A percentile compares a stretch with the other conserved stretches of the same genome.
These are phyloP conservation scores for Toxotes lorentzi DNA, from an alignment of 2,797 vertebrate genomes.

Conservation along the genomic window DNA sequence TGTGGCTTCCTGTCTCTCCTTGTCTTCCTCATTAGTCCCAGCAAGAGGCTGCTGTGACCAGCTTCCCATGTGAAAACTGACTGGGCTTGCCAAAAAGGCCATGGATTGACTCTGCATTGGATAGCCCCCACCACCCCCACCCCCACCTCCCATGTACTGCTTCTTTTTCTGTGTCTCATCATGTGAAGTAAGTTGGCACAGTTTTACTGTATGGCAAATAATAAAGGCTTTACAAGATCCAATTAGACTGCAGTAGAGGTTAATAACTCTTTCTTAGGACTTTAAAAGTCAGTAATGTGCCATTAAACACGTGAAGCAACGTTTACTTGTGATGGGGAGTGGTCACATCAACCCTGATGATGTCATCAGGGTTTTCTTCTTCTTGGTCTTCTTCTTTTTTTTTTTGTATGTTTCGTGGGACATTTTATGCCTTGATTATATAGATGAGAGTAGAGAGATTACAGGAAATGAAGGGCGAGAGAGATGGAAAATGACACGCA, in stretches of 20 bases:
- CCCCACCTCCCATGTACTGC: not conserved
- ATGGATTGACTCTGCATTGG: constrained; percentile 24
- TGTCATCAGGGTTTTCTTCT: not conserved
- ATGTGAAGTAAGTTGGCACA: constrained; percentile 1
- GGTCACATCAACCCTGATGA: not conserved
- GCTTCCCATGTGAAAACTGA: constrained; percentile 75
- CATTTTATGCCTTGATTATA: not conserved
- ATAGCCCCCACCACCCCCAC: not conserved
- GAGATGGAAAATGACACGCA: not conserved
- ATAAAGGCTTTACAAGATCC: not conserved
- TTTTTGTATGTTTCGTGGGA: not conserved
- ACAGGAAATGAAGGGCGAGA: constrained; percentile 6
- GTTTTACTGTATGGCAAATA: not conserved
- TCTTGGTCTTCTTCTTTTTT: not conserved
- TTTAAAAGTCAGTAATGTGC: not conserved
- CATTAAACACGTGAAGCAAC: not conserved
- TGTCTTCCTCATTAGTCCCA: constrained; percentile 58
- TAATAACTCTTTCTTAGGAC: not conserved
- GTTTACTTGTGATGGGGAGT: not conserved
- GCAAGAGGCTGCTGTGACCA: constrained; percentile 48
- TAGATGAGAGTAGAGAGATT: not conserved
- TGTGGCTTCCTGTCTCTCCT: constrained; percentile 75
- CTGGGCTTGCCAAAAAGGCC: constrained; percentile 48
- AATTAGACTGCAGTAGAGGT: not conserved
- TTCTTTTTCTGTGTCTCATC: constrained; percentile 9